Percentiles rank a stretch among this genome's conserved stretches.
Conservation (phyloP, 2,113 vertebrate genomes). For the Xenopus tropicalis region DNA sequence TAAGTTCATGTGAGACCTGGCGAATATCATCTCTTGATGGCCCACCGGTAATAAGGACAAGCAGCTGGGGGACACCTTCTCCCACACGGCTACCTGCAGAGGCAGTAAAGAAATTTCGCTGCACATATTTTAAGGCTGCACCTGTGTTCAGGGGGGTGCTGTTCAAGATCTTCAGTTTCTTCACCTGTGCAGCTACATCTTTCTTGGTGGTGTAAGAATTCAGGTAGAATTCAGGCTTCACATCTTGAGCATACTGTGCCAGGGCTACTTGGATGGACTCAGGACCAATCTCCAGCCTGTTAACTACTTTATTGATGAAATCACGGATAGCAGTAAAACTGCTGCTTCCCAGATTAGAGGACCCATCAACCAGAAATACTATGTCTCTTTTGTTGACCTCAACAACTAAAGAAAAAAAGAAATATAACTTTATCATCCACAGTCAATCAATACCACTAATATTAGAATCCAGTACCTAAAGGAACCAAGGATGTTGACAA, state of each 20-base stretch:
- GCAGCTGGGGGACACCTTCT: constrained; percentile 74
- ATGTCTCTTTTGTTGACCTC: constrained; percentile 86
- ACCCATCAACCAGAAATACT: constrained; percentile 90
- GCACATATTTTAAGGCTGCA: constrained; percentile 77
- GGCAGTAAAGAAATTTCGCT: constrained; percentile 70
- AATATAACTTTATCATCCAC: not conserved
- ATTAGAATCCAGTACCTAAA: too few species aligned
- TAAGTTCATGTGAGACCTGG: constrained; percentile 66
- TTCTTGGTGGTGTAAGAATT: constrained; percentile 66
- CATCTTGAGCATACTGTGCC: constrained; percentile 70
- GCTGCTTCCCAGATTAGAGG: constrained; percentile 65
- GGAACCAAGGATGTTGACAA: too few species aligned
- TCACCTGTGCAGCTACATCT: constrained; percentile 57
- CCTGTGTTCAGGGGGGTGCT: constrained; percentile 71
- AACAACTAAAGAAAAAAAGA: constrained; percentile 67
- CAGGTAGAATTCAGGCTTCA: constrained; percentile 78
- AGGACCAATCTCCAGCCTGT: constrained; percentile 79
- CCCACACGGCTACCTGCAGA: constrained; percentile 72
- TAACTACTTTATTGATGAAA: constrained; percentile 77
- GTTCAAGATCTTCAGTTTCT: constrained; percentile 62
- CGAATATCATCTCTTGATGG: constrained; percentile 75
- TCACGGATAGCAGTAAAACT: constrained; percentile 71
- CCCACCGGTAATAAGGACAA: constrained; percentile 83
- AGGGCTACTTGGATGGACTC: constrained; percentile 82
- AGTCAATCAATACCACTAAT: too few species aligned